Percentiles rank a stretch among this genome's conserved stretches.
phyloP scores from a whole-genome alignment of 1,140 invertebrate species.

The Diabrotica undecimpunctata region DNA sequence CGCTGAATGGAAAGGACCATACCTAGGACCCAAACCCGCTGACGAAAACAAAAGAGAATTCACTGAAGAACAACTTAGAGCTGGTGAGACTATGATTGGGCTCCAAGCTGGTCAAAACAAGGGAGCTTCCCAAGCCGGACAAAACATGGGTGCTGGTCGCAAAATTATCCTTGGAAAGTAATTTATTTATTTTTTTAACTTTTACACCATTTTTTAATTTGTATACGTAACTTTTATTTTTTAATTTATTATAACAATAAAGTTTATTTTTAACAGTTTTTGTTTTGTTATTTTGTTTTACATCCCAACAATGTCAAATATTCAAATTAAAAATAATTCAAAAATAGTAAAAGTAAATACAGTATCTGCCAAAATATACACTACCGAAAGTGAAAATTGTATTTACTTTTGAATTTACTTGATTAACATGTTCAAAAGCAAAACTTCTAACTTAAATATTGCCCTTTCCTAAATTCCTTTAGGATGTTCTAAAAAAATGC shows the following conservation, averaged over 20 bases:
- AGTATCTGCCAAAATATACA: too few species aligned
- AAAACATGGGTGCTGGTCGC: slow-evolving; percentile 87
- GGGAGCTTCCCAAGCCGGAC: slow-evolving; percentile 87
- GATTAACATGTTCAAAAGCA: too few species aligned
- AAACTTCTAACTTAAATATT: too few species aligned
- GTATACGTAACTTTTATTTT: background rate
- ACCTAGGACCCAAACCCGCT: slow-evolving; percentile 82
- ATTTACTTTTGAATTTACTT: too few species aligned
- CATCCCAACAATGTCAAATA: too few species aligned
- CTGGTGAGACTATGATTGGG: slow-evolving; percentile 86
- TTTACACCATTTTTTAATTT: background rate
- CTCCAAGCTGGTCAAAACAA: slow-evolving; percentile 96
- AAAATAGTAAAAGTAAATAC: too few species aligned
- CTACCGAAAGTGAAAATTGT: too few species aligned
- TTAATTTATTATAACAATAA: background rate
- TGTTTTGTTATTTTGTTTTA: too few species aligned
- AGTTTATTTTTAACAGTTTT: background rate
- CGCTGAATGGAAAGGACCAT: slow-evolving; percentile 84
- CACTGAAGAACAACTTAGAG: slow-evolving; percentile 84
- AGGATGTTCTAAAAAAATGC: too few species aligned
- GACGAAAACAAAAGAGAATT: slow-evolving; percentile 91
- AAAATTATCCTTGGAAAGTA: slow-evolving; percentile 87
- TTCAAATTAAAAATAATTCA: too few species aligned
- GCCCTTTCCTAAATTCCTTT: too few species aligned
- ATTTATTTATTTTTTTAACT: slow-evolving; percentile 32